Conservation (phyloP, 2,888 invertebrate species). For the Andricus curvator region DNA sequence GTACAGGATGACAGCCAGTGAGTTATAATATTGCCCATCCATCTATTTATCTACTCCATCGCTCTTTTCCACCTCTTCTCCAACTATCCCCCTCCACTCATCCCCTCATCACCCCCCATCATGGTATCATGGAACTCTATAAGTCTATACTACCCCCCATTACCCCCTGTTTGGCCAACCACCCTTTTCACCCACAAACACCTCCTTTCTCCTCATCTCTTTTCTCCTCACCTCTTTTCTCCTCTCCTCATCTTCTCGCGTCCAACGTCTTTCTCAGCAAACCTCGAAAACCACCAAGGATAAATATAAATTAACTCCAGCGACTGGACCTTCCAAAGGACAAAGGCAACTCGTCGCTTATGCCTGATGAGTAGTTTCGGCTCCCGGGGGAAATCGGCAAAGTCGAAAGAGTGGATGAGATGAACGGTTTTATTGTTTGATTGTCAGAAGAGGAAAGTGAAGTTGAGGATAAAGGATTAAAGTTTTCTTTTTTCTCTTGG, state of each 20-base stretch:
- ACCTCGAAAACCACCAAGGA: slow-evolving; percentile 4
- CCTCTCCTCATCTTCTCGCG: not conserved
- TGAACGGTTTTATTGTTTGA: slow-evolving; percentile 35
- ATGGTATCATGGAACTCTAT: slow-evolving; percentile 14
- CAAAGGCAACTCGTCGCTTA: slow-evolving; percentile 25
- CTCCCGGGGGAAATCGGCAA: slow-evolving; percentile 41
- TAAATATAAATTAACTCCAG: slow-evolving; percentile 26
- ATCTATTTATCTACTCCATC: slow-evolving; percentile 77
- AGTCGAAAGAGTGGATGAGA: slow-evolving; percentile 30
- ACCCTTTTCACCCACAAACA: not conserved
- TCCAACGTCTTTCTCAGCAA: not conserved
- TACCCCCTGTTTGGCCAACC: not conserved
- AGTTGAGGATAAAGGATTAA: slow-evolving; percentile 20
- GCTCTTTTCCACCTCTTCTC: slow-evolving; percentile 62
- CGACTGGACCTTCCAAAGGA: slow-evolving; percentile 2
- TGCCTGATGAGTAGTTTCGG: slow-evolving; percentile 41
- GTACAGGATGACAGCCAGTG: slow-evolving; percentile 78
- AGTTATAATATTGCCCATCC: slow-evolving; percentile 79
- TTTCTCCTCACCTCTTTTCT: not conserved
- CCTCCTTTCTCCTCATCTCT: not conserved
- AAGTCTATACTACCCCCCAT: not conserved
- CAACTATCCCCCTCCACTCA: slow-evolving; percentile 46
- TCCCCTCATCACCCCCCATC: not conserved
- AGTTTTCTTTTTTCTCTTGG: slow-evolving; percentile 16
- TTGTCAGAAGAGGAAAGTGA: slow-evolving; percentile 20